Percentiles rank a stretch among this genome's conserved stretches.
phyloP scores from a whole-genome alignment of 2,797 vertebrate species.

The Smutsia gigantea region DNA sequence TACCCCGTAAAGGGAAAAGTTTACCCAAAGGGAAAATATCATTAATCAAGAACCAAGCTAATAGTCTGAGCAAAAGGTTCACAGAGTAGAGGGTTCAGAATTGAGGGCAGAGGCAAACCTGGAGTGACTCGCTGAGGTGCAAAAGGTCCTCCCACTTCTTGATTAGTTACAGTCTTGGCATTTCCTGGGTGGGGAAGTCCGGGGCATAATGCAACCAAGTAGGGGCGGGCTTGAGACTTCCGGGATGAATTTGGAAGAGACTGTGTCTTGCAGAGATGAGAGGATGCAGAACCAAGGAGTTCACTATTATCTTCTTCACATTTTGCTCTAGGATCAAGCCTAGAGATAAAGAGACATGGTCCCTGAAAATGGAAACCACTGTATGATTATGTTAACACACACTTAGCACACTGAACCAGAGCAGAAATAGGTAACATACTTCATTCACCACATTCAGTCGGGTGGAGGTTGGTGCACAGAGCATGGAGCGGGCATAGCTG shows the following conservation, averaged over 20 bases:
- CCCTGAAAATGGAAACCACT: not conserved
- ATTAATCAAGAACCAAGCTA: not conserved
- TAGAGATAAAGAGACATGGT: not conserved
- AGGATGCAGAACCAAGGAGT: not conserved
- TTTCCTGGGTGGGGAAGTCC: not conserved
- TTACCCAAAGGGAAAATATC: not conserved
- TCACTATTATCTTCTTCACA: not conserved
- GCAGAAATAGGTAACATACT: not conserved
- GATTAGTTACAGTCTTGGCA: not conserved
- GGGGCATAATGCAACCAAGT: not conserved
- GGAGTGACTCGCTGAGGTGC: not conserved
- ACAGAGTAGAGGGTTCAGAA: not conserved
- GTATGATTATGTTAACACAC: not conserved
- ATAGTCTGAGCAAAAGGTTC: not conserved
- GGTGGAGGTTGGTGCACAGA: not conserved
- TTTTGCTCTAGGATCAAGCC: not conserved
- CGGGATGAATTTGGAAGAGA: not conserved
- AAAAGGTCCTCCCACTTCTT: not conserved
- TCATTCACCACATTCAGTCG: not conserved
- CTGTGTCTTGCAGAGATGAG: not conserved
- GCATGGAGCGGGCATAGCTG: fast-evolving
- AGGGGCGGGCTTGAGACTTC: not conserved
- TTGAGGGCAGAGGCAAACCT: not conserved
- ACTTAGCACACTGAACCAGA: not conserved
- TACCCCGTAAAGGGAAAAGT: not conserved